Evolutionary conservation across 1,140 invertebrate genomes (phyloP).

Genomic region (Hesperophylax magnus): DNA sequence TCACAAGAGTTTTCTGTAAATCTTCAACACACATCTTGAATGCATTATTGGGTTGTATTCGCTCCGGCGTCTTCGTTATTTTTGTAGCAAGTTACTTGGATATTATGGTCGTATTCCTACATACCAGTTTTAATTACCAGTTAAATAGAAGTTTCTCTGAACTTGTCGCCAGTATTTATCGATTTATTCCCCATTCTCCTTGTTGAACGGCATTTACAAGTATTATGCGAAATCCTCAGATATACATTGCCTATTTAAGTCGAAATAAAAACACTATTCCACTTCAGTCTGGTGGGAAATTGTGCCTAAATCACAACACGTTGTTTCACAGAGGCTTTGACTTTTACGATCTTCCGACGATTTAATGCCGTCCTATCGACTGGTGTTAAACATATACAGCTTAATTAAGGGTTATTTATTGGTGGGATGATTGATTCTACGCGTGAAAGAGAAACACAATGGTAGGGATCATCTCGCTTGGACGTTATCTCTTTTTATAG

Average conservation of each 20-base stretch:
- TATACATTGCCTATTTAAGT: background rate
- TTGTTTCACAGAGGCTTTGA: conserved; percentile 37
- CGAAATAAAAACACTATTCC: no score
- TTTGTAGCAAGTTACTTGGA: background rate
- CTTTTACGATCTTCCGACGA: conserved; percentile 31
- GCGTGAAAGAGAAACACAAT: conserved; percentile 14
- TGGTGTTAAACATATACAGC: conserved; percentile 40
- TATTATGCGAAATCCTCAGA: background rate
- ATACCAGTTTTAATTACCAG: conserved; percentile 3
- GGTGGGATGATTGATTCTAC: conserved; percentile 39
- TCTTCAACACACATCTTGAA: conserved; percentile 5
- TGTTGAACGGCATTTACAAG: background rate
- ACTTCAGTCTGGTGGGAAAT: background rate
- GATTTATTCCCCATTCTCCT: background rate
- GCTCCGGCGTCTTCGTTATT: conserved; percentile 12
- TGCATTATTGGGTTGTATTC: conserved; percentile 4
- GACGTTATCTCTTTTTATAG: background rate
- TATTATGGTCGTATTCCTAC: conserved; percentile 1
- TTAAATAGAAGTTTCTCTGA: background rate
- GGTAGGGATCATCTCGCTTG: background rate
- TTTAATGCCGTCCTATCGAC: conserved; percentile 35
- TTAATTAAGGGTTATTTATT: conserved; percentile 41
- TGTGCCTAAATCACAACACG: conserved; percentile 26
- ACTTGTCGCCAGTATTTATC: background rate
- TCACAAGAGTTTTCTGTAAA: background rate